These are phyloP conservation scores for Catajapyx aquilonaris DNA, from an alignment of 1,140 invertebrate genomes.

Conservation along the genomic window DNA sequence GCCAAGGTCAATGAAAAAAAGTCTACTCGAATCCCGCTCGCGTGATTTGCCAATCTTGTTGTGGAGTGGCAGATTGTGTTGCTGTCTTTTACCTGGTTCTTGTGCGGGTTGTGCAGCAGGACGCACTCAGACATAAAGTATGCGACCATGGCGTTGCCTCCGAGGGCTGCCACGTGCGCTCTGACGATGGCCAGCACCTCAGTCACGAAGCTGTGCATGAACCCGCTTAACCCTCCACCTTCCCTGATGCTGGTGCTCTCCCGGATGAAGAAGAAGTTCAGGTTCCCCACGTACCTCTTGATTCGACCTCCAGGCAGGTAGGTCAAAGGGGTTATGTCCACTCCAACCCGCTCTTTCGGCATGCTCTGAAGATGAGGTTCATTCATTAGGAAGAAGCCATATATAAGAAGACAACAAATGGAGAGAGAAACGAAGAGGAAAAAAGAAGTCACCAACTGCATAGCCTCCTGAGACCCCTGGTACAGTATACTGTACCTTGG, in stretches of 20 bases:
- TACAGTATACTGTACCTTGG: too few relatives aligned
- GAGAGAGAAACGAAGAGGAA: too few relatives aligned
- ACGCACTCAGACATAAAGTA: slow-evolving; percentile 84
- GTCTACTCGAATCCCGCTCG: too few relatives aligned
- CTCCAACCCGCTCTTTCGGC: slow-evolving; percentile 42
- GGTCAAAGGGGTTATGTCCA: slow-evolving; percentile 67
- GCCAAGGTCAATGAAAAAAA: too few relatives aligned
- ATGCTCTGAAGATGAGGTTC: too few relatives aligned
- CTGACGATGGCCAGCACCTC: slow-evolving; percentile 79
- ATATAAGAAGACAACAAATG: too few relatives aligned
- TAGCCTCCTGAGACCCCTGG: too few relatives aligned
- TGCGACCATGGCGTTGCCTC: slow-evolving; percentile 84
- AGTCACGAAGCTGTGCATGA: slow-evolving; percentile 79
- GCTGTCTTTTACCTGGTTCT: slow-evolving; percentile 60
- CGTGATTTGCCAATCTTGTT: neutral
- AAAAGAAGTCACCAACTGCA: too few relatives aligned
- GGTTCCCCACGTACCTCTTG: slow-evolving; percentile 69
- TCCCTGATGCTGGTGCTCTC: slow-evolving; percentile 83
- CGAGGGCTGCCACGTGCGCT: slow-evolving; percentile 78
- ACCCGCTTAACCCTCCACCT: slow-evolving; percentile 80
- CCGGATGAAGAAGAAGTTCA: slow-evolving; percentile 88
- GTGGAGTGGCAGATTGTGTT: neutral
- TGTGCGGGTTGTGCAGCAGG: slow-evolving; percentile 76
- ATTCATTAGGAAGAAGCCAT: too few relatives aligned
- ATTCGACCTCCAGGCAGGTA: slow-evolving; percentile 59